These are phyloP conservation scores for Podilymbus podiceps DNA, from an alignment of 2,113 vertebrate species.

Conservation along the genomic window DNA sequence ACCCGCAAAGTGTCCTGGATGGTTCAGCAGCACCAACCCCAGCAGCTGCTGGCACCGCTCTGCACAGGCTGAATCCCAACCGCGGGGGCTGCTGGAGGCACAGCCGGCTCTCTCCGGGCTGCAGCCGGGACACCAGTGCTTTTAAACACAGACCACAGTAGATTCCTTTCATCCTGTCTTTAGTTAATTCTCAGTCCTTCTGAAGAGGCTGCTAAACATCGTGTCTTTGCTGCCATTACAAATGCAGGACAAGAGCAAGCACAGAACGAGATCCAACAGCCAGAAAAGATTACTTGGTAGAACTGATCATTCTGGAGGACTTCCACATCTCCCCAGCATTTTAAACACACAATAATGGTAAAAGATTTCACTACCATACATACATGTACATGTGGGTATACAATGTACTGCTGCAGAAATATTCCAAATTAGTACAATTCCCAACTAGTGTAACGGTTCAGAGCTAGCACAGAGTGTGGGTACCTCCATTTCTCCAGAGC, in stretches of 20 bases:
- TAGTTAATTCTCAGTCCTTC: background rate
- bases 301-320: background rate
- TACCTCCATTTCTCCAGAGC: background rate
- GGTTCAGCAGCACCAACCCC: too few relatives aligned
- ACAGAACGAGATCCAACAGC: background rate
- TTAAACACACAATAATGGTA: background rate
- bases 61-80: too few relatives aligned
- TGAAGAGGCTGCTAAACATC: background rate
- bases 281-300: background rate
- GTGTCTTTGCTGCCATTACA: background rate
- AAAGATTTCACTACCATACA: background rate
- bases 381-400: rapidly evolving
- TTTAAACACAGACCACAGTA: background rate
- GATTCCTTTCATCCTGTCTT: background rate
- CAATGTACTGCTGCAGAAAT: rapidly evolving
- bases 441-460: background rate
- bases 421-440: background rate
- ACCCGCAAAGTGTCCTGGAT: too few relatives aligned
- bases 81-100: too few relatives aligned
- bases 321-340: background rate
- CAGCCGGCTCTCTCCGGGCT: too few relatives aligned
- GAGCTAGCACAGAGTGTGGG: too few relatives aligned
- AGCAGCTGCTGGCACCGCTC: too few relatives aligned
- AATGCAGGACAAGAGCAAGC: background rate
- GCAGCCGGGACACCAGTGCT: background rate